Evolutionary conservation across 2,797 vertebrate species (phyloP), one percentile per base, ranked within the genome.

Genomic region (Neostethus bicornis): DNA sequence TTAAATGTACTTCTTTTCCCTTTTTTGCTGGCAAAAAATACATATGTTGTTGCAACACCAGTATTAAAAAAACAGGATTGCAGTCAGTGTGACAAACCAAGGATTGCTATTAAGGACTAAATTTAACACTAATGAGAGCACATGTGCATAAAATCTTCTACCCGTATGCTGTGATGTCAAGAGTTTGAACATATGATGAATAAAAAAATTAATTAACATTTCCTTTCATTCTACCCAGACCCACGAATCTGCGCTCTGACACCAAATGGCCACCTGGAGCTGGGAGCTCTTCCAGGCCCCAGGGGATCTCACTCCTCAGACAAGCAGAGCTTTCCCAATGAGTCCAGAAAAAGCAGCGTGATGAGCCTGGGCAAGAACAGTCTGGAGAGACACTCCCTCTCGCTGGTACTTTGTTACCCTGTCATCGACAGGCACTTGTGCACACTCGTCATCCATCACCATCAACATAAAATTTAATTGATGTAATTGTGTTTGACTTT

Each of bases 191-290:
- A 1, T 31, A 12, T 31, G 29, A 31, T 31, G 10, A 31, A 12
- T 31, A 11, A 29, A 31, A 31, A 4, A 12, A 5, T 21, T 10
- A 23, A 42, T 17, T 0, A 20, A 13, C 13, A 13, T 4, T 7
- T 31, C 1, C 20, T 2, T 50, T 7, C 59, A 10, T 10, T 7
- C 21, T 28, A 11, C 60, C 1, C 46, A 98, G 96, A 98, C 87
- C 92, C 93, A 7, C 95, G 97, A 76, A 93, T 95, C 59, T 94
- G 92, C 75, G 90, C 93, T 32, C 87, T 96, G 90, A 98, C 96
- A 21, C 94, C 96, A 38, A 98, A 98, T 26, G 97, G 96, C n/a
- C 96, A 98, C 78, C 83, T 98, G 84, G 97, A 99, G 81, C 89
- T 94, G 73, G 93, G 74, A 0, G 74, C 88, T 2, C 56, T 84